Evolutionary conservation across 2,113 vertebrate genomes (phyloP).

Genomic region (Pteruthius melanotis): DNA sequence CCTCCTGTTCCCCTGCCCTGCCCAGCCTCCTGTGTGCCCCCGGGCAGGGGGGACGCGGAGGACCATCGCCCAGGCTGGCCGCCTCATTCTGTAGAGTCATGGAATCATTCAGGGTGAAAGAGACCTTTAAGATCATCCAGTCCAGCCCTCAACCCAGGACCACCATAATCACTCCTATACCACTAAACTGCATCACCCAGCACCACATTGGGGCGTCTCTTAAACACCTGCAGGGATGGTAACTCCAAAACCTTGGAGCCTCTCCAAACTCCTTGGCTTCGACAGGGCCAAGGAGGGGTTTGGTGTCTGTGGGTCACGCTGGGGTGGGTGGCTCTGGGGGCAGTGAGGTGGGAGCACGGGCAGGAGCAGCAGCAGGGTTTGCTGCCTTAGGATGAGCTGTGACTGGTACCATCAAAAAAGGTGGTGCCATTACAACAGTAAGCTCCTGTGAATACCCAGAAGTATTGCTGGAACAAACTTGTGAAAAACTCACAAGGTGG

Average conservation of each 20-base stretch:
- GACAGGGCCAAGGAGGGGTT: not conserved
- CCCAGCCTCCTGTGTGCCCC: too few species aligned
- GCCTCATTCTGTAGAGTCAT: accelerated
- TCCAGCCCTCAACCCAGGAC: not conserved
- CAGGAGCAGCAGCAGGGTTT: not conserved
- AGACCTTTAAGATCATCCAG: too few species aligned
- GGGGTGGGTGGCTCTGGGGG: not conserved
- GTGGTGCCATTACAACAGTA: too few species aligned
- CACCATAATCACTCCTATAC: too few species aligned
- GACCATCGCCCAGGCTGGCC: too few species aligned
- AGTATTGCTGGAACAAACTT: not conserved
- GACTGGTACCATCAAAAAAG: not conserved
- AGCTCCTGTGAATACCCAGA: not conserved
- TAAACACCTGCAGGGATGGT: not conserved
- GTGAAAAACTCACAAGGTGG: not conserved
- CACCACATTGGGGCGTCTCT: too few species aligned
- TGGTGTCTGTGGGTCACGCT: not conserved
- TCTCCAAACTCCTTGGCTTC: not conserved
- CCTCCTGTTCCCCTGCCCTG: not conserved
- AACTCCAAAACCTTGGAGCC: not conserved
- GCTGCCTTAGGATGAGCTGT: not conserved
- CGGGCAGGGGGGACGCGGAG: not conserved
- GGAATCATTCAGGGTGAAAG: not conserved
- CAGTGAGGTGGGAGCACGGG: not conserved
- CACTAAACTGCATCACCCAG: not conserved